Conservation (phyloP, 2,113 vertebrate genomes). For the Sceloporus undulatus region DNA sequence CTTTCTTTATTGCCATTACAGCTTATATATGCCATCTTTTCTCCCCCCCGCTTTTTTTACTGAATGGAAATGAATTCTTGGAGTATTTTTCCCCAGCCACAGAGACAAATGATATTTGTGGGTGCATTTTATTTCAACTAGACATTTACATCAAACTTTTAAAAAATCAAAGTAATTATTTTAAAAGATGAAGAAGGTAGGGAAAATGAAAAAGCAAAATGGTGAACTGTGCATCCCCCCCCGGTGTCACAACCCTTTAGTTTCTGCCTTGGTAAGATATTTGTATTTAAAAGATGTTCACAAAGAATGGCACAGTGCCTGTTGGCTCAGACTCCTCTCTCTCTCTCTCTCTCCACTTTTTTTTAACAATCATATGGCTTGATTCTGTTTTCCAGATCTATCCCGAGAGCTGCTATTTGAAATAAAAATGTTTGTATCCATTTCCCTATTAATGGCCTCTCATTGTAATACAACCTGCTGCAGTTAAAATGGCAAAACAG, state of each 20-base stretch:
- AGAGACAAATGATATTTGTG: conserved; percentile 80
- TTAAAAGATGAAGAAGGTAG: neutral
- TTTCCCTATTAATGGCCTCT: conserved; percentile 79
- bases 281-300: conserved; percentile 73
- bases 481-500: conserved; percentile 82
- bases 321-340: conserved; percentile 48
- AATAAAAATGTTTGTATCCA: conserved; percentile 82
- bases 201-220: conserved; percentile 44
- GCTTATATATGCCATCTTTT: conserved; percentile 62
- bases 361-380: conserved; percentile 80
- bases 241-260: neutral
- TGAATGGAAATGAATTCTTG: conserved; percentile 75
- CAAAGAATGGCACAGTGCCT: conserved; percentile 70
- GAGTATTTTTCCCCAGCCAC: conserved; percentile 61
- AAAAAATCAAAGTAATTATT: conserved; percentile 78
- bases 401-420: conserved; percentile 77
- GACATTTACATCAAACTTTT: conserved; percentile 79
- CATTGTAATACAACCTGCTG: conserved; percentile 81
- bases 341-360: neutral
- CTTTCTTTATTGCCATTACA: conserved; percentile 74
- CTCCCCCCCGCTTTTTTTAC: conserved; percentile 42
- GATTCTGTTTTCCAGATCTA: conserved; percentile 79
- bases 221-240: conserved; percentile 63
- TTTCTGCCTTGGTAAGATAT: conserved; percentile 44
- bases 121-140: conserved; percentile 76